Conservation (phyloP, 1,140 invertebrate genomes). For the Paramacrobiotus metropolitanus region DNA sequence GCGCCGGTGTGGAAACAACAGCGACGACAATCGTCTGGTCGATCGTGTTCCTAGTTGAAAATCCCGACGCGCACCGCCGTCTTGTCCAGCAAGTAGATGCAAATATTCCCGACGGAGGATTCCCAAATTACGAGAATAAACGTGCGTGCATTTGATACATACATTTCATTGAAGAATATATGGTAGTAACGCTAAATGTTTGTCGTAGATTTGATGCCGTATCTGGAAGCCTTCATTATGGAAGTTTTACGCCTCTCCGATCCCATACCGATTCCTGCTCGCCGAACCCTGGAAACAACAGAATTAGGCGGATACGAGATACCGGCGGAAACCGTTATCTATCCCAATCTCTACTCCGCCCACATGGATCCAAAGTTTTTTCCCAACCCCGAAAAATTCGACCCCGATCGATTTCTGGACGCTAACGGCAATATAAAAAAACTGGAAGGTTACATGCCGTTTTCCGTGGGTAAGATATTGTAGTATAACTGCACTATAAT, state of each 20-base stretch:
- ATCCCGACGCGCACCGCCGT: slow-evolving; percentile 5
- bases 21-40: slow-evolving; percentile 11
- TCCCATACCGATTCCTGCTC: neutral
- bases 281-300: slow-evolving; percentile 29
- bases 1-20: slow-evolving; percentile 14
- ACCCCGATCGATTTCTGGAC: slow-evolving; percentile 52
- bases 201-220: neutral
- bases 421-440: slow-evolving; percentile 29
- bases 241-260: neutral
- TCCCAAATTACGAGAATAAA: neutral
- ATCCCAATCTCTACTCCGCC: slow-evolving; percentile 57
- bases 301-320: slow-evolving; percentile 50
- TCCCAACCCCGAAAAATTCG: slow-evolving; percentile 58
- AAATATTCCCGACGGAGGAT: neutral
- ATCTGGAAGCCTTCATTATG: neutral
- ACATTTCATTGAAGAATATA: too few relatives aligned
- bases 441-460: too few relatives aligned
- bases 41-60: neutral
- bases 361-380: slow-evolving; percentile 43
- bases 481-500: too few relatives aligned
- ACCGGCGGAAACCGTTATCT: slow-evolving; percentile 52
- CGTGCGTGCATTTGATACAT: neutral
- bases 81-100: neutral
- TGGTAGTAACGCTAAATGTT: too few relatives aligned
- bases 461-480: too few relatives aligned